These are phyloP conservation scores for Stenotaenia linearis DNA, from an alignment of 2,888 invertebrate genomes.

Conservation along the genomic window DNA sequence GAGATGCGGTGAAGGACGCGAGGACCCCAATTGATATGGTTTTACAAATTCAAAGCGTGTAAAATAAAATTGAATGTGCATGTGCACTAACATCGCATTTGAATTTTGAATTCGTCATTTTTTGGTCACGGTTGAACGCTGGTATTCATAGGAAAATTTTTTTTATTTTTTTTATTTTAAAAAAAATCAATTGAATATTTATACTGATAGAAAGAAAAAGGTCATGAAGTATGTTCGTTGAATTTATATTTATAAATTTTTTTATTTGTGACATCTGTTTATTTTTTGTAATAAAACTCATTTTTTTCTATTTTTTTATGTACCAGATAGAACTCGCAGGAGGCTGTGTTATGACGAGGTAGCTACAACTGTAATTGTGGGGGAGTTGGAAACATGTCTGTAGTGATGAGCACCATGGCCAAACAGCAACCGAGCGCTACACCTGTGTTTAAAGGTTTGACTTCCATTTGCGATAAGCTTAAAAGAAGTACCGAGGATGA, in stretches of 20 bases:
- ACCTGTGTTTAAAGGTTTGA: conserved; percentile 17
- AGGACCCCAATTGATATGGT: not conserved
- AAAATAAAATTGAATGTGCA: conserved; percentile 6
- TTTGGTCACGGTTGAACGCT: not conserved
- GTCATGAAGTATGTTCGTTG: not conserved
- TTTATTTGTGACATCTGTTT: not conserved
- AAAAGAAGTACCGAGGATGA: conserved; percentile 33
- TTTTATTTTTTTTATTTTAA: not conserved
- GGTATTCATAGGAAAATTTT: not conserved
- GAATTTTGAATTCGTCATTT: not conserved
- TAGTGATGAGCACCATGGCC: conserved; percentile 33
- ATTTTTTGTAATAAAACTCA: not conserved
- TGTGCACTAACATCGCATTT: not conserved
- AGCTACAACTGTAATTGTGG: not conserved
- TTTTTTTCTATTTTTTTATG: not conserved
- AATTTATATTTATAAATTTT: not conserved
- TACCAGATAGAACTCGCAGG: not conserved
- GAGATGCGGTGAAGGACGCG: conserved; percentile 17
- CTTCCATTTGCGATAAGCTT: conserved; percentile 35
- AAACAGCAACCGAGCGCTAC: conserved; percentile 28
- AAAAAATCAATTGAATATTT: not conserved
- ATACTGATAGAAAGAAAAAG: not conserved
- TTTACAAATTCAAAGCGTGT: conserved; percentile 20
- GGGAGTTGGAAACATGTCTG: conserved; percentile 13
- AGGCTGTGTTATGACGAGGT: not conserved